Base-by-base conservation (phyloP, 2,888 invertebrate species). In the Graphium colonna region DNA sequence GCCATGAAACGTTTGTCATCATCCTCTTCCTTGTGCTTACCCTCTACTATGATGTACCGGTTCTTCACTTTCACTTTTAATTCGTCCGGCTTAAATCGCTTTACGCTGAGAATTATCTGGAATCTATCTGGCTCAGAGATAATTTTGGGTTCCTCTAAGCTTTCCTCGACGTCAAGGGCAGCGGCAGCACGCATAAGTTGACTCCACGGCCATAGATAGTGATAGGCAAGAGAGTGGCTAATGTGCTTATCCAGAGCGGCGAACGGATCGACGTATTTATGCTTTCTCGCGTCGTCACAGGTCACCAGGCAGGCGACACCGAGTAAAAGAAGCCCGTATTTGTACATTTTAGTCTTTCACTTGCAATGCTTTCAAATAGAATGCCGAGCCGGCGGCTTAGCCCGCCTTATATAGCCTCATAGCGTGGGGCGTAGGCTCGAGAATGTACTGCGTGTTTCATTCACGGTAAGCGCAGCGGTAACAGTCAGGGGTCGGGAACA, bases 201-300 rank as follows among this genome's bases (percentile, higher is more conserved):
- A 57, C 75, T 82, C 87, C 87, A 89, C 2, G 87, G 86, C 88
- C 86, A 86, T 41, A 87, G 70, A 60, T 83, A 79, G 65, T 82
- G 79, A 67, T 80, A 78, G 0, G 80, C 73, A 13, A 85, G 69
- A 33, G 78, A 72, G 65, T 88, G 82, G 3, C 81, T 75, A 36
- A 88, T 64, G 26, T 85, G 87, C 12, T 72, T 68, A 59, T 89
- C 88, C 48, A 88, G 61, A 1, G 76, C 70, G 0, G 77, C 65
- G 61, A 88, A 83, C 1, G 85, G 85, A 52, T 86, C 85, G 18
- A 79, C 78, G 16, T 72, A 63, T 43, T 63, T 65, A 56, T 73
- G 74, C 46, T 67, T 69, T 55, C 66, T 75, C 21, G 63, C 60
- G 45, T 81, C 65, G 52, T 75, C 72, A 59, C 79, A 72, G 58